phyloP scores from a whole-genome alignment of 1,140 invertebrate species.

The Cylas formicarius region DNA sequence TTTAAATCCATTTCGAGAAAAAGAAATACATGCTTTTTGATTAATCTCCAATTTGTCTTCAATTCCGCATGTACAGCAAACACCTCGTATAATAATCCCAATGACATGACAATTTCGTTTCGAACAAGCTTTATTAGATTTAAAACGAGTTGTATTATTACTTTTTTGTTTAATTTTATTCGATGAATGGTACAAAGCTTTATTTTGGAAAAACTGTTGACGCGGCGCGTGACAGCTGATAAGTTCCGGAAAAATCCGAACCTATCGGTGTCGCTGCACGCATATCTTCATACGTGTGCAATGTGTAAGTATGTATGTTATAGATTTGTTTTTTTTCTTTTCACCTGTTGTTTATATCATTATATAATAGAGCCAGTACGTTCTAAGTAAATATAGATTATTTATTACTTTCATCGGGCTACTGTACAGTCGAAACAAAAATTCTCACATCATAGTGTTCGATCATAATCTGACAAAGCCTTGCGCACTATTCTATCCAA shows the following conservation, averaged over 20 bases:
- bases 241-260: constrained; percentile 10
- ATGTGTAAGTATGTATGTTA: constrained; percentile 42
- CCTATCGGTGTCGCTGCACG: background rate
- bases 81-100: background rate
- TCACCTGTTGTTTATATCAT: too few species aligned
- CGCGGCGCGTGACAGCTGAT: constrained; percentile 19
- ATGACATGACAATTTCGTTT: background rate
- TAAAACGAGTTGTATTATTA: constrained; percentile 18
- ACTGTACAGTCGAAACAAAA: constrained; percentile 26
- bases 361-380: constrained; percentile 40
- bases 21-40: background rate
- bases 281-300: constrained; percentile 25
- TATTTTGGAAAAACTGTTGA: constrained; percentile 20
- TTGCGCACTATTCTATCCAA: constrained; percentile 8
- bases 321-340: too few species aligned
- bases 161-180: constrained; percentile 4
- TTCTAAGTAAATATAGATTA: constrained; percentile 40
- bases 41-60: background rate
- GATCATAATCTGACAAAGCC: constrained; percentile 2
- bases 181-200: background rate
- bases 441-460: constrained; percentile 12
- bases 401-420: constrained; percentile 36
- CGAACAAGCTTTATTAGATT: constrained; percentile 18
- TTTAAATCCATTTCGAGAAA: background rate
- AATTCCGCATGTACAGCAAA: background rate